phyloP scores from a whole-genome alignment of 2,797 vertebrate genomes.

The Falco concolor region DNA sequence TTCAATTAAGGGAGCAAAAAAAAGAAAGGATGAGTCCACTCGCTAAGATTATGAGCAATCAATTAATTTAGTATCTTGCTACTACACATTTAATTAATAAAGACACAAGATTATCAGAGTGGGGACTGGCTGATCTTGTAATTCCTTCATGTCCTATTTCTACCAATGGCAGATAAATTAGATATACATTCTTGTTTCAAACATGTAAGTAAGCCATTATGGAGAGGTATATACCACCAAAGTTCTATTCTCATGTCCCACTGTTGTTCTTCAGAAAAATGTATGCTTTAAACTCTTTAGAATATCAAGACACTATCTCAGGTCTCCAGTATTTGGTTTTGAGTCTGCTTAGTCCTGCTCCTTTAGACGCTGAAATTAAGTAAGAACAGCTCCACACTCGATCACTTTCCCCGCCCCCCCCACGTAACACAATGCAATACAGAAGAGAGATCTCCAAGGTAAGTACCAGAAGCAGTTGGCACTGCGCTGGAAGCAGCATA shows the following conservation, averaged over 20 bases:
- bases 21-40: not conserved
- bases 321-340: not conserved
- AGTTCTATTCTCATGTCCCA: not conserved
- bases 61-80: not conserved
- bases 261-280: not conserved
- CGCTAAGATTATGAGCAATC: not conserved
- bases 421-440: too few relatives aligned
- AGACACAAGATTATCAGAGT: constrained; percentile 14
- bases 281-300: not conserved
- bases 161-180: not conserved
- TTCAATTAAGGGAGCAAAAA: not conserved
- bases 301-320: not conserved
- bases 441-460: not conserved
- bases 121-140: constrained; percentile 10
- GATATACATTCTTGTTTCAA: not conserved
- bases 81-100: constrained; percentile 3
- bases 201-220: not conserved
- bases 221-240: not conserved
- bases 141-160: constrained; percentile 30
- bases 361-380: not conserved
- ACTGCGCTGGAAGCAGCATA: not conserved
- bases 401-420: rapidly evolving
- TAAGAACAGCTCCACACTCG: not conserved
- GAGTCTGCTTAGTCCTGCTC: not conserved
- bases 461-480: not conserved